Conservation (phyloP, 2,113 vertebrate species). For the Dasypus novemcinctus region DNA sequence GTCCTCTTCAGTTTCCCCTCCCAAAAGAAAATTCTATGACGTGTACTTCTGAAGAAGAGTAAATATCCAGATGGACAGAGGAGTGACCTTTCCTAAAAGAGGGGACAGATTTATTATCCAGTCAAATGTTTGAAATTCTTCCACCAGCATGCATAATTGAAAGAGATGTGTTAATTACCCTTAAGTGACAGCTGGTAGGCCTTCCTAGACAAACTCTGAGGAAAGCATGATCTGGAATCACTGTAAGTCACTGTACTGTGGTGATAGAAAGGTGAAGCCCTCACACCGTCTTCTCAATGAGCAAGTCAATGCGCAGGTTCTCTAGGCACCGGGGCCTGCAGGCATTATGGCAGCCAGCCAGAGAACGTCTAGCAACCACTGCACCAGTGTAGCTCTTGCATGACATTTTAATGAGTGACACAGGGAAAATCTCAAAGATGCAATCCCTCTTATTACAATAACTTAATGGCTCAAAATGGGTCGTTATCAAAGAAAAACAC, state of each 20-base stretch:
- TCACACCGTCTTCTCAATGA: background rate
- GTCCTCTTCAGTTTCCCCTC: background rate
- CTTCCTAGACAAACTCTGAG: slow-evolving; percentile 44
- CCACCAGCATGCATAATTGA: slow-evolving; percentile 75
- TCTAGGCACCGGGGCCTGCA: background rate
- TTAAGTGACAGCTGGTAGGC: slow-evolving; percentile 66
- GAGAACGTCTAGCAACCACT: background rate
- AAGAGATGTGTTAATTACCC: slow-evolving; percentile 74
- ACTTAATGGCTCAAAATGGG: background rate
- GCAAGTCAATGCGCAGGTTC: background rate
- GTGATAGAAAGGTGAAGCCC: background rate
- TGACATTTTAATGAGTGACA: slow-evolving; percentile 47
- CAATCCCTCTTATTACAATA: slow-evolving; percentile 4
- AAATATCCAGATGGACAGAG: slow-evolving; percentile 73
- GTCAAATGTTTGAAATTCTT: slow-evolving; percentile 80
- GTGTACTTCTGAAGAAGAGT: slow-evolving; percentile 71
- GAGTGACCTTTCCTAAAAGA: slow-evolving; percentile 72
- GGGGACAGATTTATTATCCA: slow-evolving; percentile 69
- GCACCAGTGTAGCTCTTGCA: background rate
- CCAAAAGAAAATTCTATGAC: slow-evolving; percentile 67
- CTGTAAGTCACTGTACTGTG: background rate
- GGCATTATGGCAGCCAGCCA: slow-evolving; percentile 44
- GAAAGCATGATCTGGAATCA: slow-evolving; percentile 42
- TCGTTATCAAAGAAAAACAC: background rate
- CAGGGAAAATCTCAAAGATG: slow-evolving; percentile 29